Evolutionary conservation across 2,888 invertebrate species (phyloP), one percentile per base, ranked within the genome.

Genomic region (Cephalotes varians): DNA sequence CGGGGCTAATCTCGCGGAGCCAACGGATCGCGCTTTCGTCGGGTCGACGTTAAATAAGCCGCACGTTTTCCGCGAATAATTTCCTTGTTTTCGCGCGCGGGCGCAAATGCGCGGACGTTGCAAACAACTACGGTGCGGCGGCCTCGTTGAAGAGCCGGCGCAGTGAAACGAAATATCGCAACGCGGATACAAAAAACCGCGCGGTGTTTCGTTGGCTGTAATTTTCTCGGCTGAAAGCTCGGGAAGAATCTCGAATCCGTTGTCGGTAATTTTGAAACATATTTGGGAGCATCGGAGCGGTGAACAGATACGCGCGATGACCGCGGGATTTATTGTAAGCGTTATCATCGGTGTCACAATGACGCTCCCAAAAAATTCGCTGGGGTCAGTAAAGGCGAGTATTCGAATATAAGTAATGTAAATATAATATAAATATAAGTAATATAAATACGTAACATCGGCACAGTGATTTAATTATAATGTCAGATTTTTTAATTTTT

Each of bases 121-220:
- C 28, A 49, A 51, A 49, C 62, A 37, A 49, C 9, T 10, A 49
- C 49, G 40, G 25, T 34, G 15, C 37, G 25, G 31, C 58, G 15
- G 25, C 18, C 15, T 18, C 37, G 81, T 15, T 44, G 77, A 64
- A 81, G 64, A 40, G 58, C 76, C 28, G 15, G n/a, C 58, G 51
- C 47, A 51, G 37, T 67, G 37, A 80, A 67, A 82, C 47, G 81
- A 82, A 82, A 82, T 82, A 82, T 74, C 82, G 65, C 64, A n/a
- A 28, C n/a, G 82, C 40, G 44, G 12, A 77, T 56, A 25, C 82
- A 65, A 64, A 74, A 69, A 62, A 44, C 71, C 44, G 25, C 65
- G 47, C 40, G 51, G 37, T 65, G 34, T 74, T 82, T 54, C 44
- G 51, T 73, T 25, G 58, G 56, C 25, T 79, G 74, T 56, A 72